Percentiles rank a stretch among this genome's conserved stretches.
These are phyloP conservation scores for Drosophila koepferae DNA, from an alignment of 2,888 invertebrate species.

Conservation along the genomic window DNA sequence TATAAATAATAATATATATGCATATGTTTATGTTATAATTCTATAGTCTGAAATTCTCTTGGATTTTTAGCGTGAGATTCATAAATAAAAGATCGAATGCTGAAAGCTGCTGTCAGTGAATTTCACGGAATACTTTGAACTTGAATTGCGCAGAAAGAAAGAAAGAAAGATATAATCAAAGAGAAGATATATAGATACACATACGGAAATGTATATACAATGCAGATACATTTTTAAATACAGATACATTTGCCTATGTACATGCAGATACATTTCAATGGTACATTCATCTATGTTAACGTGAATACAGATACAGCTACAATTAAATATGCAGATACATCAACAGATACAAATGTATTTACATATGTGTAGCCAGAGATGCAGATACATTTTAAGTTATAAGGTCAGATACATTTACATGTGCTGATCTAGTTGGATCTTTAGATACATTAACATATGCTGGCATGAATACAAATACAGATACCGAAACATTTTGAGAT, in stretches of 20 bases:
- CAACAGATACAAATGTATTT: background rate
- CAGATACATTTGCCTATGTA: background rate
- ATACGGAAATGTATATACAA: background rate
- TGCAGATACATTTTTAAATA: background rate
- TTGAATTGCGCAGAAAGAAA: conserved; percentile 45
- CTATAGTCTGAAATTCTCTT: conserved; percentile 10
- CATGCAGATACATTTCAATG: no score
- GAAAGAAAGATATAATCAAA: conserved; percentile 15
- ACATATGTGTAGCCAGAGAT: background rate
- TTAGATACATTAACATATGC: background rate
- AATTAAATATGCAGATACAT: background rate
- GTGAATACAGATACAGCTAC: background rate
- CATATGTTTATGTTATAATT: conserved; percentile 19
- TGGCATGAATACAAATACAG: background rate
- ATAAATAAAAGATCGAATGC: conserved; percentile 28
- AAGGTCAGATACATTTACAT: background rate
- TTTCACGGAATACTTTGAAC: conserved; percentile 45
- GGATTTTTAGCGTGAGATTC: conserved; percentile 29
- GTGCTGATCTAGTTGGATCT: background rate
- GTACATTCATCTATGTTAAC: no score
- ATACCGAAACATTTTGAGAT: background rate
- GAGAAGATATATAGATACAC: background rate
- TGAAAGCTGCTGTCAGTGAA: conserved; percentile 31
- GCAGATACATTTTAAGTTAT: background rate
- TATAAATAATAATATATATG: conserved; percentile 5